A percentile compares a stretch with the other conserved stretches of the same genome.
Evolutionary conservation across 2,888 invertebrate species (phyloP).

Genomic region (Amiota minor): DNA sequence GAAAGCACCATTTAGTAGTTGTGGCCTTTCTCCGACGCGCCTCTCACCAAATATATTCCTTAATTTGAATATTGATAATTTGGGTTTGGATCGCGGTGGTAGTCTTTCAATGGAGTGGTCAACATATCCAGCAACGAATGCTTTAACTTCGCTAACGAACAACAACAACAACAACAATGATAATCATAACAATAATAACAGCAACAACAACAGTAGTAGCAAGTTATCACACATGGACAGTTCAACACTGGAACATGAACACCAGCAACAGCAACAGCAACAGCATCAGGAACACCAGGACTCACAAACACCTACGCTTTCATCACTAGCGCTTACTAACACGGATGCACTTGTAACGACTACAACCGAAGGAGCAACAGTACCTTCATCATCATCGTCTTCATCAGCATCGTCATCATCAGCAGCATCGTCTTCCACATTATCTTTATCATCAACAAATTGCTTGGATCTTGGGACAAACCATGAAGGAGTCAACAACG

Average conservation of each 20-base stretch:
- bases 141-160: slow-evolving; percentile 44
- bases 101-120: slow-evolving; percentile 73
- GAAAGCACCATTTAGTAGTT: slow-evolving; percentile 61
- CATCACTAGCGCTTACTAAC: slow-evolving; percentile 18
- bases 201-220: slow-evolving; percentile 40
- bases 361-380: neutral
- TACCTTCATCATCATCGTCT: slow-evolving; percentile 14
- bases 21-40: slow-evolving; percentile 69
- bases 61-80: slow-evolving; percentile 72
- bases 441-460: slow-evolving; percentile 38
- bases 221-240: slow-evolving; percentile 37
- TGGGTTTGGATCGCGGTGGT: slow-evolving; percentile 71
- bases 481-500: slow-evolving; percentile 37
- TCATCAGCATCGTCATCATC: slow-evolving; percentile 7
- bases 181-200: slow-evolving; percentile 29
- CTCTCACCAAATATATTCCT: slow-evolving; percentile 73
- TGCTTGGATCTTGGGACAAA: neutral
- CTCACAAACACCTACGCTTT: slow-evolving; percentile 34
- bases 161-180: slow-evolving; percentile 35
- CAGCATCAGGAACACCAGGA: slow-evolving; percentile 37
- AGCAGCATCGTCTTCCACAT: slow-evolving; percentile 41
- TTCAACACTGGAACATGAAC: slow-evolving; percentile 32
- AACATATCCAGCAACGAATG: slow-evolving; percentile 55
- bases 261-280: slow-evolving; percentile 42
- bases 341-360: neutral